Evolutionary conservation across 1,140 invertebrate genomes (phyloP), one percentile per base, ranked within the genome.

Genomic region (Leucophenga varia): DNA sequence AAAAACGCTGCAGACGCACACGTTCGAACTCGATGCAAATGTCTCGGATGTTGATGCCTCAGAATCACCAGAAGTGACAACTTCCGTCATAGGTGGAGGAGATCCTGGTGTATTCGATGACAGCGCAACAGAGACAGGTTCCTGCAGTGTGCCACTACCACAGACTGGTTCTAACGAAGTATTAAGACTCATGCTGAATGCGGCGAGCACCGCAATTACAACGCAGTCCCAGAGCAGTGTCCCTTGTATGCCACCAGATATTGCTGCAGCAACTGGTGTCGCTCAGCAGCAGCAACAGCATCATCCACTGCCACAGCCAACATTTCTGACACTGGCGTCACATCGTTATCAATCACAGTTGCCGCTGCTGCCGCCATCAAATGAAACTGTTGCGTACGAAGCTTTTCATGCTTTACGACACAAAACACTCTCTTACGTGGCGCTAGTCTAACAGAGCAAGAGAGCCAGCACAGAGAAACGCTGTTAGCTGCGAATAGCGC

Each of bases 331-430:
- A 14, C 39, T 13, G 20, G 8, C 19, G 37, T 5, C 12, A 9
- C 43, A 55, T 31, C 57, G 61, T 37, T 60, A 67, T 31, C 57
- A 58, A 25, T n/a, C n/a, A n/a, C 35, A 39, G 7, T 16, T n/a
- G 10, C 52, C 6, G 44, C 38, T 31, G 52, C 50, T 38, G 57
- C 48, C 34, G 56, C 49, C 47, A 46, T 39, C 43, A 51, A 30
- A 31, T 32, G 65, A 71, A 71, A 71, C 68, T 72, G 68, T 72
- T 72, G 68, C 68, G 54, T 71, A 63, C 51, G 64, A 63, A 72
- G 68, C 68, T 65, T 72, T 71, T 43, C 64, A 65, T 31, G 30
- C 51, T 36, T 4, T 12, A 20, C 22, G 50, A 46, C 41, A 37
- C 32, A 68, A 71, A 60, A 72, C 13, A 18, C 63, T 40, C 59